phyloP scores from a whole-genome alignment of 2,888 invertebrate genomes.

The Macrophya annulata region DNA sequence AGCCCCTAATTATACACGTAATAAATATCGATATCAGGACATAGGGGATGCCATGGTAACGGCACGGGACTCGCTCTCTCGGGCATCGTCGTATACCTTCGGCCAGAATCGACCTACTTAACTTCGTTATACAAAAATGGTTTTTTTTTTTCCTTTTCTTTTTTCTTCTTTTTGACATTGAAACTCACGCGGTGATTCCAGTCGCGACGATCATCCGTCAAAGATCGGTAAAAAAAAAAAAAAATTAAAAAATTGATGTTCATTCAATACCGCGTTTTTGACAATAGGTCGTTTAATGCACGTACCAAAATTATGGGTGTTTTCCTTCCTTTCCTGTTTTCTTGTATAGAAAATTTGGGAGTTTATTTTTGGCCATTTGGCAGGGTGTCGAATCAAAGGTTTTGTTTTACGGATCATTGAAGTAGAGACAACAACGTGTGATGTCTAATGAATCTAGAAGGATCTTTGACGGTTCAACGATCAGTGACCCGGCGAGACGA shows the following conservation, averaged over 20 bases:
- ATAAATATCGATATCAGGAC: conserved; percentile 52
- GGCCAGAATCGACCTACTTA: conserved; percentile 36
- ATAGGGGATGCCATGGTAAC: conserved; percentile 57
- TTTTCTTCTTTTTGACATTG: neutral
- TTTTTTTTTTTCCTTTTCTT: neutral
- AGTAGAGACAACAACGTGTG: conserved; percentile 25
- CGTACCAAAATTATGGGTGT: no score
- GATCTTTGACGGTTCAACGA: conserved; percentile 41
- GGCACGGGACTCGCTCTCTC: conserved; percentile 45
- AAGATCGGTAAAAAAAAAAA: no score
- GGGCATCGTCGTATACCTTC: conserved; percentile 31
- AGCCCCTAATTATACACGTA: conserved; percentile 44
- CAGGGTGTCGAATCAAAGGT: neutral
- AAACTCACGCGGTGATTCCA: neutral
- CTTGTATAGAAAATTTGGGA: neutral
- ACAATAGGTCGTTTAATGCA: no score
- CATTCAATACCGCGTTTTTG: no score
- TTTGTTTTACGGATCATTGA: conserved; percentile 28
- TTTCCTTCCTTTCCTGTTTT: no score
- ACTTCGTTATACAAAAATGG: neutral
- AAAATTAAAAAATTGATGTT: no score
- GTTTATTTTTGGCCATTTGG: no score
- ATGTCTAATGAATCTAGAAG: conserved; percentile 35
- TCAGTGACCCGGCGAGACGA: conserved; percentile 9
- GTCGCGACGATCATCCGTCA: no score